Evolutionary conservation across 1,140 invertebrate genomes (phyloP), one percentile per base, ranked within the genome.

Genomic region (Tyrophagus putrescentiae): DNA sequence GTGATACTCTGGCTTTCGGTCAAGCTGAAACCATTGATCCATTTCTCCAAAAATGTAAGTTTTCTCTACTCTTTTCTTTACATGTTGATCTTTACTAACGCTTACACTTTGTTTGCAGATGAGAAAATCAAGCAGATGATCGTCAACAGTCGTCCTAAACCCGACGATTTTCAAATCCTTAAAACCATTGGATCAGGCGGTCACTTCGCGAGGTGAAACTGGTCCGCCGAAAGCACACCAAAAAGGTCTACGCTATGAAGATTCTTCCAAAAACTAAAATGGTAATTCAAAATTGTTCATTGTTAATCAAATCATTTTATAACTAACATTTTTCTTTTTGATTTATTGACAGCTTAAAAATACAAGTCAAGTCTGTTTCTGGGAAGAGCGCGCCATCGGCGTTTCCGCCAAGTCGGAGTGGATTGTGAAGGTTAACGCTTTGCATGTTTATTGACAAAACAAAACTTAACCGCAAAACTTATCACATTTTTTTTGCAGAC

Each of bases 311-410:
- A n/a, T n/a, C n/a, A n/a, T n/a, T n/a, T n/a, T n/a, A n/a, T n/a
- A n/a, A n/a, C n/a, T n/a, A n/a, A n/a, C 16, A 33, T 16, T 48
- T 64, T 11, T 44, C 48, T 7, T 21, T 60, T 29, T 18, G 32
- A 5, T 61, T 53, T 50, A 52, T 11, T 39, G 60, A 28, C 60
- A 53, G 34, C 60, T 60, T 60, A 97, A 98, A 75, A 78, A 93
- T 64, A 94, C 92, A 36, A 95, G 98, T 73, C 96, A 92, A 3
- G 94, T 95, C 54, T 98, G 98, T 76, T 99, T 96, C 74, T 99
- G 94, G 95, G 95, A 98, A 75, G 96, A 99, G 74, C 77, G 95
- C 66, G 90, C 98, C 72, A 98, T 99, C 50, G 98, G 98, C 94
- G 94, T 94, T 13, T 89, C 98, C 76, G 90, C 94, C 4, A 93